phyloP scores from a whole-genome alignment of 2,888 invertebrate species.

The Tethea ocularis region DNA sequence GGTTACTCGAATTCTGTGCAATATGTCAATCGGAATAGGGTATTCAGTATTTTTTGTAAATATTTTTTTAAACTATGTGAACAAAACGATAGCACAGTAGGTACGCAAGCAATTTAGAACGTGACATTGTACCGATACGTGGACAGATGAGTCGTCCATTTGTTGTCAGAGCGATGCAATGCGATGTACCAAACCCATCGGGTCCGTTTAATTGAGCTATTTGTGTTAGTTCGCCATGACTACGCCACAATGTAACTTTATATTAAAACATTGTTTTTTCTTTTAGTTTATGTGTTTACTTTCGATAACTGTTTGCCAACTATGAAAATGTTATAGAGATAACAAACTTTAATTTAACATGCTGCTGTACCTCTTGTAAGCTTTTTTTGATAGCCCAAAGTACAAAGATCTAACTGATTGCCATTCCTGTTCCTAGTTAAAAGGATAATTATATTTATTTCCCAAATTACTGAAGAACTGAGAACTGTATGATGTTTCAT shows the following conservation, averaged over 20 bases:
- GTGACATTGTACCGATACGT: constrained; percentile 61
- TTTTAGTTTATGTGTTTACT: constrained; percentile 28
- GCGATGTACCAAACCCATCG: constrained; percentile 55
- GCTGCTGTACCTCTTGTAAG: too few relatives aligned
- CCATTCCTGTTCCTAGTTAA: too few relatives aligned
- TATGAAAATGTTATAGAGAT: background rate
- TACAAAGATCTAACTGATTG: too few relatives aligned
- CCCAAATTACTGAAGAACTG: background rate
- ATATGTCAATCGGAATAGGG: constrained; percentile 45
- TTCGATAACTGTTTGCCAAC: constrained; percentile 5
- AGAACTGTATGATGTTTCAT: background rate
- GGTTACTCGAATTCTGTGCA: constrained; percentile 21
- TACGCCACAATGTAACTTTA: constrained; percentile 59
- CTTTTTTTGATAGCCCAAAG: too few relatives aligned
- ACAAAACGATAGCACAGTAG: constrained; percentile 50
- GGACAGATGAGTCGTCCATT: constrained; percentile 56
- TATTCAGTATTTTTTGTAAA: constrained; percentile 37
- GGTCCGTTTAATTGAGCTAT: constrained; percentile 76
- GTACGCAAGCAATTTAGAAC: constrained; percentile 69
- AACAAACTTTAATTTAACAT: background rate
- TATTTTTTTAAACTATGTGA: constrained; percentile 47
- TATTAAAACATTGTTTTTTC: constrained; percentile 49
- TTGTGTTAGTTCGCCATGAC: constrained; percentile 69
- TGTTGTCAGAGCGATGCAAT: constrained; percentile 47
- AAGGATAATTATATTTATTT: too few relatives aligned